Base-by-base conservation (phyloP, 2,113 vertebrate genomes). In the Gila orcuttii region DNA sequence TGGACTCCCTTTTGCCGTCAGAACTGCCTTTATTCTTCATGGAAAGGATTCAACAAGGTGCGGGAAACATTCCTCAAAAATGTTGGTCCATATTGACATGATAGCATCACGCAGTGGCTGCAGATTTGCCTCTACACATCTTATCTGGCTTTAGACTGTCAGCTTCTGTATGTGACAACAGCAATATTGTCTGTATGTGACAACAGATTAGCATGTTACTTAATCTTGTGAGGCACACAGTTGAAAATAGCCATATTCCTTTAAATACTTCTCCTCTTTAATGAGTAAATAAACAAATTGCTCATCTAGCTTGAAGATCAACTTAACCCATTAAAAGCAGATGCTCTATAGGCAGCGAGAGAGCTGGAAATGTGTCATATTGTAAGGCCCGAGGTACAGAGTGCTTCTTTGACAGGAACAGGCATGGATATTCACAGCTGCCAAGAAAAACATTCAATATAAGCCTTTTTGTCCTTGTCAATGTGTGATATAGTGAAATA, bases 281-380 rank as follows among this genome's bases (percentile, higher is more conserved):
- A 74, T 74, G 12, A 74, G 71, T 25, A 47, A 47, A 47, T 47
- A 75, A 45, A 47, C 1, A 0, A 74, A 75, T 75, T 47, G 15
- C 42, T 75, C 23, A 47, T 50, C 6, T 47, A 75, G 12, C 73
- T 75, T 75, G 73, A 75, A 50, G 73, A 75, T 50, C 73, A 47
- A 25, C 12, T 75, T 75, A 75, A 75, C 73, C 73, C 42, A 47
- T 50, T 50, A 75, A 36, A 21, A 10, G 6, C 69, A 74, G 69
- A 74, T 45, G 23, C 39, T 39, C 69, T 25, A 45, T 25, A n/a
- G 39, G 23, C 39, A 74, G 69, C 3, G 2, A 12, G 42, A 75
- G 42, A 17, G 73, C 71, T 47, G 39, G n/a, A 75, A 28, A 75
- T 75, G 42, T 50, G 73, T 75, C 42, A 75, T 7, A 42, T 17